Conservation (phyloP, 2,113 vertebrate species). For the Oreotragus oreotragus region DNA sequence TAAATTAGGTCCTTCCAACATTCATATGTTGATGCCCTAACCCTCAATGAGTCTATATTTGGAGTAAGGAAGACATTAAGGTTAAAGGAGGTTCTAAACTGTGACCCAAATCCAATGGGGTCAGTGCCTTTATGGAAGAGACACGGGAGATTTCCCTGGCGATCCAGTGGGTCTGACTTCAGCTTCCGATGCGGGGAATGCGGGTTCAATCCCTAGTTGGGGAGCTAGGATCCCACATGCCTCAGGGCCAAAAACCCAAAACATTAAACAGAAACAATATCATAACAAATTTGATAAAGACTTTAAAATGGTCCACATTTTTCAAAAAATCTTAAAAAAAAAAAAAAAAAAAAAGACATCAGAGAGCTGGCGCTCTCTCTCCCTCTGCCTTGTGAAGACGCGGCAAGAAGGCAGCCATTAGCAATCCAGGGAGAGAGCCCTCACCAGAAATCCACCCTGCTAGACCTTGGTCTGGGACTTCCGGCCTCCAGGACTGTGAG, state of each 20-base stretch:
- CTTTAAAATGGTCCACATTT: background rate
- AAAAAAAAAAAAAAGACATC: background rate
- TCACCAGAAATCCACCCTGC: background rate
- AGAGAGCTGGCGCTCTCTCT: background rate
- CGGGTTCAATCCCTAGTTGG: background rate
- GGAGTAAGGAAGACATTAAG: background rate
- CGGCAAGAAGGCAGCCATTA: background rate
- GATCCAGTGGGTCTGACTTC: background rate
- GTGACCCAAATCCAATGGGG: background rate
- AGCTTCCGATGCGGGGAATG: background rate
- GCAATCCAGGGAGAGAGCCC: background rate
- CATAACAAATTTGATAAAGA: background rate
- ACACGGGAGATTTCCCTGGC: background rate
- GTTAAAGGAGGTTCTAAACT: background rate
- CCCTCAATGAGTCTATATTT: background rate
- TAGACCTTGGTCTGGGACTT: background rate
- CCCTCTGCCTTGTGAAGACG: background rate
- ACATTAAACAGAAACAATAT: background rate
- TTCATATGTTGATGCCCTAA: background rate
- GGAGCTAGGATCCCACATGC: background rate
- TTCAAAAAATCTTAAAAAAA: background rate
- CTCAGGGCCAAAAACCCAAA: background rate
- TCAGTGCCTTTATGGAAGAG: background rate
- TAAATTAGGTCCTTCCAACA: background rate
- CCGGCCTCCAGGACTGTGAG: background rate